Base-by-base conservation (phyloP, 2,888 invertebrate genomes). In the Stenurella melanura region DNA sequence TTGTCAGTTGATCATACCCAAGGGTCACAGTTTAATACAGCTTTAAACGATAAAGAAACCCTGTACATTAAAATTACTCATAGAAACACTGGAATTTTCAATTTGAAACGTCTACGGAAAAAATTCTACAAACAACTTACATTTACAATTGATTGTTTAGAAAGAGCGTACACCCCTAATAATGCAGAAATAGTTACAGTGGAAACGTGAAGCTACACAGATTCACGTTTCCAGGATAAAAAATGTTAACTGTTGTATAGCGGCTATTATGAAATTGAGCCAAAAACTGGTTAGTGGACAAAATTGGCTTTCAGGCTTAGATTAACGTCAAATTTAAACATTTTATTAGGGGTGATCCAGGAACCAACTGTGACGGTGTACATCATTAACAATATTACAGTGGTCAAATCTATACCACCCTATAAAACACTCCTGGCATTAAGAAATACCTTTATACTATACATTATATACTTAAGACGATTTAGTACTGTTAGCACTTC, bases 401-500 rank as follows among this genome's bases (percentile, higher is more conserved):
- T 15, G 42, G 42, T 7, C 12, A 50, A n/a, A 6, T 7, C 7
- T 15, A 0, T 6, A 50, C 4, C n/a, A 7, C n/a, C 50, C 1
- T 50, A 50, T 50, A 50, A n/a, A 15, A 5, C n/a, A 17, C 6
- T 50, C 50, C 15, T n/a, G n/a, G 15, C n/a, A 0, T 50, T 50
- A 50, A 50, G 50, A n/a, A 50, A 34, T 61, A 61, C 9, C n/a
- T 15, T 30, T 26, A 61, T 30, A 12, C 15, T 26, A 61, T n/a
- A 21, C 21, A 58, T 12, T 19, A 61, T 9, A 6, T 61, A 21
- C 61, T n/a, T 61, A 61, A 61, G 61, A 61, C 30, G 61, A 61
- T 26, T 61, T 61, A 61, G 61, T 61, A 61, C 10, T 61, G 30
- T 61, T 61, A 50, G n/a, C 50, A n/a, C 50, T 50, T 50, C 50